Conservation (phyloP, 2,888 invertebrate genomes). For the Dichetophora obliterata region DNA sequence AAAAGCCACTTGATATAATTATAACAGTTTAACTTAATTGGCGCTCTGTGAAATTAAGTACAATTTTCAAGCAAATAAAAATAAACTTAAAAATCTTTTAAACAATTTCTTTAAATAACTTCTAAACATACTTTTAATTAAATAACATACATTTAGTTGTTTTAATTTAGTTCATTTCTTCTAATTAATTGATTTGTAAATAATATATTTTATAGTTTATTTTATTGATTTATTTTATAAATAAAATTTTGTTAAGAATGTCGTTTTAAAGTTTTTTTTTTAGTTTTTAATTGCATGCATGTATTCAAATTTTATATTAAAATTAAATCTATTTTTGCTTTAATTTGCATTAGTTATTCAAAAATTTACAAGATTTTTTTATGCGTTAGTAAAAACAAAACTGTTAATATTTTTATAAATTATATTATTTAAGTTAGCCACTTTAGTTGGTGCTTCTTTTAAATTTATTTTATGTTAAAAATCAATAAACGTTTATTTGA, state of each 20-base stretch:
- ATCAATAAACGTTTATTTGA: conserved; percentile 6
- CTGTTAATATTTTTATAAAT: neutral
- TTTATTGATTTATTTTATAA: neutral
- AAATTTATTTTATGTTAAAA: neutral
- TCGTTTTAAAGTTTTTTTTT: neutral
- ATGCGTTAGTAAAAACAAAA: neutral
- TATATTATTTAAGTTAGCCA: neutral
- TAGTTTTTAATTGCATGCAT: neutral
- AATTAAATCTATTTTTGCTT: neutral
- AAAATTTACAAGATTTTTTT: neutral
- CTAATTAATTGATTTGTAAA: conserved; percentile 42
- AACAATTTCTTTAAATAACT: neutral
- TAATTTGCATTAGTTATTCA: conserved; percentile 17
- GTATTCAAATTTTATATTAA: neutral
- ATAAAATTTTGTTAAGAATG: neutral
- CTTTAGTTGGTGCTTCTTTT: conserved; percentile 13
- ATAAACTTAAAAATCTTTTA: neutral
- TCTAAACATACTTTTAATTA: neutral
- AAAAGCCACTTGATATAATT: neutral
- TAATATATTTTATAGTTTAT: conserved; percentile 11
- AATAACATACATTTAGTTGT: conserved; percentile 15
- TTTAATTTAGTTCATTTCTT: conserved; percentile 42
- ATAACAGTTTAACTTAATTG: conserved; percentile 1
- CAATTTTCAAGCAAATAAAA: neutral
- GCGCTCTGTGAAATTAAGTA: neutral